A percentile compares a stretch with the other conserved stretches of the same genome.
phyloP scores from a whole-genome alignment of 2,113 vertebrate species.

The Apteryx mantelli region DNA sequence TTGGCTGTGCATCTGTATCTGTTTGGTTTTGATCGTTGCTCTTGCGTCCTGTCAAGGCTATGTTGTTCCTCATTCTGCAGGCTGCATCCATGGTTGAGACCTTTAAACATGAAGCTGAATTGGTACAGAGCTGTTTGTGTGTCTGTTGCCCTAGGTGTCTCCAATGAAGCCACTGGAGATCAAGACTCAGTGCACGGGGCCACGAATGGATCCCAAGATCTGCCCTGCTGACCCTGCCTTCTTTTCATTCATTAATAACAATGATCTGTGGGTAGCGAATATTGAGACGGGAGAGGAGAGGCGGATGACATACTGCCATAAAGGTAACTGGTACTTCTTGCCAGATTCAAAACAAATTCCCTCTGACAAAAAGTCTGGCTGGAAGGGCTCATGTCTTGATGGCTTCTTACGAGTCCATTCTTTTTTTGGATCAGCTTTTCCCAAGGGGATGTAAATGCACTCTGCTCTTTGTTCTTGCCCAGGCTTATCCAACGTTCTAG shows the following conservation, averaged over 20 bases:
- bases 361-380: background rate
- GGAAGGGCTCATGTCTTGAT: background rate
- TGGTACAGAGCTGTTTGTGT: background rate
- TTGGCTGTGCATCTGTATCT: background rate
- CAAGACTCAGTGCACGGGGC: conserved; percentile 93
- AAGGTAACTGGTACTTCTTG: conserved; percentile 76
- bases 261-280: conserved; percentile 93
- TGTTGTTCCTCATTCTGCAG: background rate
- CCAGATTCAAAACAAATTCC: background rate
- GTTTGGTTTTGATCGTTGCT: background rate
- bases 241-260: conserved; percentile 96
- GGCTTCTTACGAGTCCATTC: background rate
- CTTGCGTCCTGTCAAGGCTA: background rate
- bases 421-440: background rate
- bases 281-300: conserved; percentile 90
- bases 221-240: conserved; percentile 90
- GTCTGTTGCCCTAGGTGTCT: conserved; percentile 78
- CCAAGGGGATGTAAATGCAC: background rate
- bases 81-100: background rate
- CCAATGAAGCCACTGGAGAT: conserved; percentile 96
- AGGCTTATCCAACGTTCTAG: conserved; percentile 91
- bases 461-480: background rate
- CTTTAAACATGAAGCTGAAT: background rate
- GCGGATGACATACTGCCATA: conserved; percentile 91
- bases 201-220: conserved; percentile 98